Percentiles rank a stretch among this genome's conserved stretches.
phyloP scores from a whole-genome alignment of 2,888 invertebrate species.

The Dasysyrphus albostriatus region DNA sequence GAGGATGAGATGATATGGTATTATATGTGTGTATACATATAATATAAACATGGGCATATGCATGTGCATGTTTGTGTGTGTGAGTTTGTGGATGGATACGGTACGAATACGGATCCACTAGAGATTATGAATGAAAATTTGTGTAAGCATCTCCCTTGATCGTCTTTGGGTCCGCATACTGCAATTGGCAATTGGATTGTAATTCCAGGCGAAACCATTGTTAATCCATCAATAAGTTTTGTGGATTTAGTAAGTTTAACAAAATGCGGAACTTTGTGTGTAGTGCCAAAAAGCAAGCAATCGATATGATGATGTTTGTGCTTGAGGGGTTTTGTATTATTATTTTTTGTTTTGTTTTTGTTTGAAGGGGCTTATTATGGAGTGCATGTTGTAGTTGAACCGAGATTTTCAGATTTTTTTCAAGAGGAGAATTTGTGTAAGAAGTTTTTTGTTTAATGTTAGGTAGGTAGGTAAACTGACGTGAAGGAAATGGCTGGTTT shows the following conservation, averaged over 20 bases:
- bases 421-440: not conserved
- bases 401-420: not conserved
- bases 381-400: not conserved
- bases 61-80: conserved; percentile 3
- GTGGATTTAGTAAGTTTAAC: conserved; percentile 62
- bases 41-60: not conserved
- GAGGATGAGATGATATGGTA: conserved; percentile 19
- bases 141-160: conserved; percentile 42
- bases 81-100: not conserved
- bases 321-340: conserved; percentile 3
- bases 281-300: conserved; percentile 37
- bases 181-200: conserved; percentile 71
- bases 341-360: not conserved
- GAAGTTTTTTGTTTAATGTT: too few relatives aligned
- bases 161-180: conserved; percentile 48
- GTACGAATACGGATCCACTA: conserved; percentile 38
- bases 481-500: too few relatives aligned
- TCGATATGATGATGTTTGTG: conserved; percentile 6
- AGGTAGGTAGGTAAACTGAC: too few relatives aligned
- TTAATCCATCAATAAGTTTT: conserved; percentile 74
- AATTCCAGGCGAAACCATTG: conserved; percentile 54
- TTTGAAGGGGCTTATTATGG: not conserved
- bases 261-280: conserved; percentile 46
- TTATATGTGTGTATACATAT: not conserved
- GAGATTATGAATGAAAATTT: conserved; percentile 73